These are phyloP conservation scores for Neuroterus valhalla DNA, from an alignment of 1,140 invertebrate genomes.

Conservation along the genomic window DNA sequence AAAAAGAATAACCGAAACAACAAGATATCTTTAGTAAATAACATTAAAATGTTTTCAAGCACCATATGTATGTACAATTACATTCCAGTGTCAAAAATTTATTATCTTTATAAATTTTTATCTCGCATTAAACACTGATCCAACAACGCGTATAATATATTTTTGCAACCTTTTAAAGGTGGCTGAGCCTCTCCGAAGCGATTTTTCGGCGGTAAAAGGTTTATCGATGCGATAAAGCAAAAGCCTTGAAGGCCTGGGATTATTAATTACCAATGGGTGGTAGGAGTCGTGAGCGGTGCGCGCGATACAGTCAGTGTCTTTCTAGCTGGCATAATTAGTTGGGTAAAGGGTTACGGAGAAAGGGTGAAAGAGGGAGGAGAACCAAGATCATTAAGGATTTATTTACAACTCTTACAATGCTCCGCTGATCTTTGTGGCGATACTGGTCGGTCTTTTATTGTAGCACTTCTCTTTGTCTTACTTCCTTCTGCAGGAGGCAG, in stretches of 20 bases:
- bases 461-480: slow-evolving; percentile 25
- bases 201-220: slow-evolving; percentile 10
- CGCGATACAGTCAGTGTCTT: slow-evolving; percentile 22
- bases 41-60: slow-evolving; percentile 11
- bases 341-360: slow-evolving; percentile 29
- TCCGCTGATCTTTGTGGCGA: slow-evolving; percentile 2
- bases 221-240: slow-evolving; percentile 28
- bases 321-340: slow-evolving; percentile 27
- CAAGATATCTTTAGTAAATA: neutral
- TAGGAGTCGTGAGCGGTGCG: slow-evolving; percentile 8
- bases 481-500: neutral
- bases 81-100: slow-evolving; percentile 14
- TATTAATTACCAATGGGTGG: slow-evolving; percentile 7
- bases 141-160: neutral
- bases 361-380: slow-evolving; percentile 1
- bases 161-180: slow-evolving; percentile 22
- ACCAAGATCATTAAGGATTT: slow-evolving; percentile 29
- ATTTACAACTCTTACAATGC: slow-evolving; percentile 31
- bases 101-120: slow-evolving; percentile 25
- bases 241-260: slow-evolving; percentile 11
- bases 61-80: neutral
- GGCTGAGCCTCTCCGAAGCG: neutral
- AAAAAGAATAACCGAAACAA: neutral
- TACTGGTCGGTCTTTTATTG: slow-evolving; percentile 30
- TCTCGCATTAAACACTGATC: slow-evolving; percentile 12